These are phyloP conservation scores for Lordiphosa mommai DNA, from an alignment of 1,140 invertebrate species.

Conservation along the genomic window DNA sequence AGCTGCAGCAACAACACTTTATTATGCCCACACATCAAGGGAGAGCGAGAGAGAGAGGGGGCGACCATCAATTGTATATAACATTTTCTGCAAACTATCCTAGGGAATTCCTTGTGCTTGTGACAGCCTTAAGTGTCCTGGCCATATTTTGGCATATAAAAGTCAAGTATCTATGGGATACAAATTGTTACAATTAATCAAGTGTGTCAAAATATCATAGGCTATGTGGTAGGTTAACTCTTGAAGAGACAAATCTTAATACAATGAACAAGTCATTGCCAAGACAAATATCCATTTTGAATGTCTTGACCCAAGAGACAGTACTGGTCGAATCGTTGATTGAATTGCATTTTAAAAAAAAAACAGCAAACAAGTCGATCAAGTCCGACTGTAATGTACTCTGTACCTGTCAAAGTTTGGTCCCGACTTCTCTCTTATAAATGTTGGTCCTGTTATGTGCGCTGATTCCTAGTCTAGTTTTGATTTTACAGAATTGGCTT, in stretches of 20 bases:
- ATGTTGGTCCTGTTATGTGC: too few relatives aligned
- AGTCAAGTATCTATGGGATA: slow-evolving; percentile 41
- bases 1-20: slow-evolving; percentile 56
- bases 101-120: slow-evolving; percentile 9
- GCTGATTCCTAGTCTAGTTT: too few relatives aligned
- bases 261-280: too few relatives aligned
- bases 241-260: background rate
- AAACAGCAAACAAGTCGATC: too few relatives aligned
- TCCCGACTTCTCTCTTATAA: too few relatives aligned
- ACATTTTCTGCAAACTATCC: slow-evolving; percentile 8
- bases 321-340: too few relatives aligned
- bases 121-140: slow-evolving; percentile 58
- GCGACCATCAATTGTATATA: slow-evolving; percentile 28
- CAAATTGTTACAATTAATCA: slow-evolving; percentile 51
- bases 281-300: too few relatives aligned
- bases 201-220: slow-evolving; percentile 20
- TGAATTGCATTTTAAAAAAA: too few relatives aligned
- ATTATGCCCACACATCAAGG: slow-evolving; percentile 34
- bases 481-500: too few relatives aligned
- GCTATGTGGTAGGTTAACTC: slow-evolving; percentile 2
- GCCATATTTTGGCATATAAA: slow-evolving; percentile 58
- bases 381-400: too few relatives aligned
- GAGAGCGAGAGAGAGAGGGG: background rate
- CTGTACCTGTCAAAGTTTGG: too few relatives aligned
- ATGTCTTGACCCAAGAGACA: too few relatives aligned